A percentile compares a stretch with the other conserved stretches of the same genome.
Evolutionary conservation across 2,113 vertebrate species (phyloP).

Genomic region (Antennarius striatus): DNA sequence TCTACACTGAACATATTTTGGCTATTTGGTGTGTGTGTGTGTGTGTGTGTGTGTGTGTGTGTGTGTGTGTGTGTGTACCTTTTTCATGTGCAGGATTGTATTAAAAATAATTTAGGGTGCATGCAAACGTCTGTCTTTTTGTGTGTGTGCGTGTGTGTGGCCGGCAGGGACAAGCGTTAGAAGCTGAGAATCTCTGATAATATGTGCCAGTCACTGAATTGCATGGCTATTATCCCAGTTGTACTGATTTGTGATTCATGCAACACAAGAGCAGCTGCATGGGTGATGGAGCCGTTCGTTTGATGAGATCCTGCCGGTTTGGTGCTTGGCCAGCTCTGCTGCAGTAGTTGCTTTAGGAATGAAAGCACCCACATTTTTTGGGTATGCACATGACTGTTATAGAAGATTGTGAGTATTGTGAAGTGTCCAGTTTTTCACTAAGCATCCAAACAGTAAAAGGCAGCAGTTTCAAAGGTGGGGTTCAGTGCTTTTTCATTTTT

Average conservation of each 20-base stretch:
- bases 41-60: background rate
- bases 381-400: too few relatives aligned
- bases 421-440: background rate
- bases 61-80: background rate
- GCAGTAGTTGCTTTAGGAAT: constrained; percentile 13
- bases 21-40: too few relatives aligned
- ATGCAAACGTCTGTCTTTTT: too few relatives aligned
- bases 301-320: constrained; percentile 11
- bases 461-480: background rate
- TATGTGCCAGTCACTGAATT: background rate
- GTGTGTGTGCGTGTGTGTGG: too few relatives aligned
- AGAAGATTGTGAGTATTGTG: too few relatives aligned
- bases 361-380: constrained; percentile 11
- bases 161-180: too few relatives aligned
- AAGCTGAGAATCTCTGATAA: too few relatives aligned
- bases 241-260: constrained; percentile 38
- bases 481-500: background rate
- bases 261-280: constrained; percentile 51
- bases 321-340: constrained; percentile 11
- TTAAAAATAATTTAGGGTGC: too few relatives aligned
- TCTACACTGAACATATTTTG: too few relatives aligned
- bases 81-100: too few relatives aligned
- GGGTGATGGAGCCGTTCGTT: constrained; percentile 42
- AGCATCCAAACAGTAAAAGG: constrained; percentile 12
- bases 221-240: constrained; percentile 17